Evolutionary conservation across 2,797 vertebrate species (phyloP).

Genomic region (Amblyraja radiata): DNA sequence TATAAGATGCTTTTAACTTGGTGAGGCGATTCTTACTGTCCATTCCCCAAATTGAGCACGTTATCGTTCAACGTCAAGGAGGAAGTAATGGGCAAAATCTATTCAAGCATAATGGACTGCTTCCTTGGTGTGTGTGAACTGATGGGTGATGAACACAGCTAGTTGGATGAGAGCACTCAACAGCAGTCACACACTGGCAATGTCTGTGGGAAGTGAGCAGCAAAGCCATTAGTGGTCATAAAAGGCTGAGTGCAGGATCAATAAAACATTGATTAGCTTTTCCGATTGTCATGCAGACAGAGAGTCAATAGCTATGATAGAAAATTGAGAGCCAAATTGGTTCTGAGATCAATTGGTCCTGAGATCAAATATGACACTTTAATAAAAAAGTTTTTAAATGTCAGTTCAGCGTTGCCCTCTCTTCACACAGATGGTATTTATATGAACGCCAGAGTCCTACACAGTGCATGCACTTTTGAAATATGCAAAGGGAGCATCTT

Average conservation of each 20-base stretch:
- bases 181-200: not conserved
- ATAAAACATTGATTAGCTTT: constrained; percentile 30
- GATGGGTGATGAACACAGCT: not conserved
- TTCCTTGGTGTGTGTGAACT: not conserved
- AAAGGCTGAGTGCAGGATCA: not conserved
- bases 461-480: not conserved
- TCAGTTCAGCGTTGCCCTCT: not conserved
- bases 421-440: too few relatives aligned
- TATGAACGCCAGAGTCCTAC: not conserved
- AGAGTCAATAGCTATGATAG: constrained; percentile 16
- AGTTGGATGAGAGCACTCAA: not conserved
- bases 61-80: not conserved
- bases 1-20: not conserved
- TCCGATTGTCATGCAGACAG: not conserved
- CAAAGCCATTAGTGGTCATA: constrained; percentile 10
- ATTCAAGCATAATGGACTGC: not conserved
- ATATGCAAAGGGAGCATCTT: not conserved
- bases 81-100: not conserved
- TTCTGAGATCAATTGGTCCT: not conserved
- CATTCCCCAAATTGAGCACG: too few relatives aligned
- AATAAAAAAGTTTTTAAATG: not conserved
- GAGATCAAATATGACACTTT: not conserved
- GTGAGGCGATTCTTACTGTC: not conserved
- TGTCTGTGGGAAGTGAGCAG: constrained; percentile 1
- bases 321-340: not conserved